phyloP scores from a whole-genome alignment of 2,113 vertebrate genomes.

The Lophius piscatorius region DNA sequence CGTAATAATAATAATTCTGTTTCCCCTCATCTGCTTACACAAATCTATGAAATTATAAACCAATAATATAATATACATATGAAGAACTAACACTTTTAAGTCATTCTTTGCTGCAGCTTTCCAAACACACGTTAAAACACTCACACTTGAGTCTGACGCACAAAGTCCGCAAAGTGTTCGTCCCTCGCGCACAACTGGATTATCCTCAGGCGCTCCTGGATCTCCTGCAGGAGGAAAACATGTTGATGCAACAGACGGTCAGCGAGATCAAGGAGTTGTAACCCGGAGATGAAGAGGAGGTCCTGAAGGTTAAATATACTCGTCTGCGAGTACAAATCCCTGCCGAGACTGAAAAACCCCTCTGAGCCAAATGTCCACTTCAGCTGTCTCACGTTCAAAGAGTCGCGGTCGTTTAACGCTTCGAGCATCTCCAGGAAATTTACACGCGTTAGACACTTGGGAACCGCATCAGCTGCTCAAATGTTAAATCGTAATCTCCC shows the following conservation, averaged over 20 bases:
- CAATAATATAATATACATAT: no score
- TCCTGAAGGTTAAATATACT: constrained; percentile 4
- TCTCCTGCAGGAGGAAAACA: constrained; percentile 79
- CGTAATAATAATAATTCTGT: no score
- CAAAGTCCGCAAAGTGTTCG: constrained; percentile 88
- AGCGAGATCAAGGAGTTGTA: neutral
- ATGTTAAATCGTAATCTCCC: no score
- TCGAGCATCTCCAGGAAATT: neutral
- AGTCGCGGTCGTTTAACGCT: neutral
- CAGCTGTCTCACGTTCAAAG: constrained; percentile 8
- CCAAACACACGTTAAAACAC: constrained; percentile 48
- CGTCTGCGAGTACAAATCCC: neutral
- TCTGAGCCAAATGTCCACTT: constrained; percentile 33
- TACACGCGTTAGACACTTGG: neutral
- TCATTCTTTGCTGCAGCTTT: no score
- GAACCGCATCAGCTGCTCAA: no score
- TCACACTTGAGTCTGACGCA: constrained; percentile 92
- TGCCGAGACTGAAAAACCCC: constrained; percentile 8
- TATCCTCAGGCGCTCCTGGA: constrained; percentile 90
- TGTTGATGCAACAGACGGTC: constrained; percentile 16
- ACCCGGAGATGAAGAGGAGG: neutral
- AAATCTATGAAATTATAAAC: no score
- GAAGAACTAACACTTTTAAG: neutral
- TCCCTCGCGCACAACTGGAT: constrained; percentile 88
- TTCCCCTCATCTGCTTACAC: no score